phyloP scores from a whole-genome alignment of 2,113 vertebrate genomes.

The Colius striatus region DNA sequence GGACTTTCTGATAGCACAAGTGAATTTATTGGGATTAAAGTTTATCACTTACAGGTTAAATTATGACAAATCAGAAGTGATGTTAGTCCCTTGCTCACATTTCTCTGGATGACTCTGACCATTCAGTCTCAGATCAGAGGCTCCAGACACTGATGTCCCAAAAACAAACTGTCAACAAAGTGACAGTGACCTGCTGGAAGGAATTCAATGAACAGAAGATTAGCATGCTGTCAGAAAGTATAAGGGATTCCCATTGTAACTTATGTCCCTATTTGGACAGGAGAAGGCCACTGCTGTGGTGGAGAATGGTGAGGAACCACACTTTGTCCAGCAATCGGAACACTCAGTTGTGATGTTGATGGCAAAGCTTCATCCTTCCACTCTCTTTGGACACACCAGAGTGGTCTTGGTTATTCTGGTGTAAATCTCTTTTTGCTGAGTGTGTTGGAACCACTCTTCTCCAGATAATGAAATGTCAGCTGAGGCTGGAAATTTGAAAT shows the following conservation, averaged over 20 bases:
- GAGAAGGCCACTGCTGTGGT: neutral
- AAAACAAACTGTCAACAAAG: neutral
- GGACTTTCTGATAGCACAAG: neutral
- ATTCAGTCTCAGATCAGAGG: neutral
- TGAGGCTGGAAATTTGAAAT: neutral
- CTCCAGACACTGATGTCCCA: neutral
- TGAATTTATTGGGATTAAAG: neutral
- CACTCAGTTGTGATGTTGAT: neutral
- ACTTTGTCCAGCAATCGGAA: accelerated
- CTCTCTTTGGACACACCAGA: neutral
- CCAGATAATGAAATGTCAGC: neutral
- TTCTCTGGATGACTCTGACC: neutral
- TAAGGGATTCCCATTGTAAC: neutral
- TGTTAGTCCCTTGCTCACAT: neutral
- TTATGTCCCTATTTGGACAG: neutral
- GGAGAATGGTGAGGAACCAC: neutral
- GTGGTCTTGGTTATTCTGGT: neutral
- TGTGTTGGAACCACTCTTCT: neutral
- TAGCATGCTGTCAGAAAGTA: neutral
- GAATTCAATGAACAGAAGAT: neutral
- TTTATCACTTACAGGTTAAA: neutral
- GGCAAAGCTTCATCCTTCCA: neutral
- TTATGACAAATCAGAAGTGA: neutral
- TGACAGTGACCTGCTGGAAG: neutral
- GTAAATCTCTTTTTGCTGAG: neutral